phyloP scores from a whole-genome alignment of 2,888 invertebrate genomes.

The Fissipunctia ypsillon region DNA sequence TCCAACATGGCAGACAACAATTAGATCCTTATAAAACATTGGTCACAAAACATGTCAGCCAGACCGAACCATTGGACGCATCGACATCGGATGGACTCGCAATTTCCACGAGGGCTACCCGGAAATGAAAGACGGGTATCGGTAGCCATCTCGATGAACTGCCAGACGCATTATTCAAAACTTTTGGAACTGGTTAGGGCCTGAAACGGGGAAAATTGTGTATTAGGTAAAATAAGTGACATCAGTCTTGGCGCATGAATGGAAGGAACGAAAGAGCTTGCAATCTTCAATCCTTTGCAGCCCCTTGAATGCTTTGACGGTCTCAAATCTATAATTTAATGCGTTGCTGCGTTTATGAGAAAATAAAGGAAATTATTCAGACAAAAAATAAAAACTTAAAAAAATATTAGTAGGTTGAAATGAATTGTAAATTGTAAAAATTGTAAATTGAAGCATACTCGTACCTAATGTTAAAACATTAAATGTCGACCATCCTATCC shows the following conservation, averaged over 20 bases:
- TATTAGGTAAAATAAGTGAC: background rate
- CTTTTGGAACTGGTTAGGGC: constrained; percentile 29
- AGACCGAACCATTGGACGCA: constrained; percentile 62
- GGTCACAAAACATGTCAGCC: constrained; percentile 55
- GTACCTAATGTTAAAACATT: too few species aligned
- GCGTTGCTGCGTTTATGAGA: background rate
- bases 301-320: background rate
- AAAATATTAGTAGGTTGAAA: background rate
- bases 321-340: background rate
- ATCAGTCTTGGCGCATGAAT: background rate
- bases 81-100: constrained; percentile 74
- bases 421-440: background rate
- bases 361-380: background rate
- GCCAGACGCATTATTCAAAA: constrained; percentile 63
- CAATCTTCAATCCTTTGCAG: background rate
- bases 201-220: background rate
- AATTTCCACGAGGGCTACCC: constrained; percentile 84
- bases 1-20: too few species aligned
- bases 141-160: constrained; percentile 73
- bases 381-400: background rate
- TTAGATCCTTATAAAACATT: constrained; percentile 13
- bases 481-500: too few species aligned
- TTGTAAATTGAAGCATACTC: background rate
- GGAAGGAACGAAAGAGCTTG: background rate
- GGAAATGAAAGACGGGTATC: constrained; percentile 84